Conservation (phyloP, 2,888 invertebrate species). For the Ditula angustiorana region DNA sequence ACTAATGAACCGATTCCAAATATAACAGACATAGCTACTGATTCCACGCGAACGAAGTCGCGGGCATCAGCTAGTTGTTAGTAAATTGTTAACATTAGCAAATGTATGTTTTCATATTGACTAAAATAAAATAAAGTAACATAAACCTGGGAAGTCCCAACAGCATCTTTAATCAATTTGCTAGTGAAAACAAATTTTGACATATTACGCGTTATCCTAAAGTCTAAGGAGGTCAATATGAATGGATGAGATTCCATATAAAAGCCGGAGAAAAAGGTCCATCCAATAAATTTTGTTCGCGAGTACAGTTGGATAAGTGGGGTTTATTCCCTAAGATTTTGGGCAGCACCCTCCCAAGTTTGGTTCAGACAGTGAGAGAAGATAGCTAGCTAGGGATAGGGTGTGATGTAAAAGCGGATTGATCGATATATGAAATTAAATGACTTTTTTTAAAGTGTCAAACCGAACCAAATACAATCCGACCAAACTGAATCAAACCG, state of each 20-base stretch:
- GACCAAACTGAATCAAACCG: no score
- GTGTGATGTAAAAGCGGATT: slow-evolving; percentile 6
- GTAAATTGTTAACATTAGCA: no score
- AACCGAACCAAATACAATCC: no score
- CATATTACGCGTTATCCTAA: slow-evolving; percentile 32
- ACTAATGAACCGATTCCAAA: no score
- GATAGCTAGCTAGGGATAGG: slow-evolving; percentile 42
- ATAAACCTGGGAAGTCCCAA: background rate
- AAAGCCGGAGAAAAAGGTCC: slow-evolving; percentile 68
- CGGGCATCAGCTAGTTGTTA: no score
- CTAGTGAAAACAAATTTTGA: slow-evolving; percentile 33
- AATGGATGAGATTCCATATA: slow-evolving; percentile 69
- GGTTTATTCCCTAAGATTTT: slow-evolving; percentile 77
- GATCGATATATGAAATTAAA: background rate
- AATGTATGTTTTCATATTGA: no score
- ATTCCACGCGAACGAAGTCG: no score
- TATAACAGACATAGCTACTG: no score
- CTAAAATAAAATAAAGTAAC: background rate
- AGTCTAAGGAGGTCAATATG: slow-evolving; percentile 58
- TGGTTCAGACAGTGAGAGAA: slow-evolving; percentile 54
- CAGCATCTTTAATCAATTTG: slow-evolving; percentile 11
- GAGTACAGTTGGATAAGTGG: slow-evolving; percentile 73
- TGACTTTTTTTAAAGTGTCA: no score
- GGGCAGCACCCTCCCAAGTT: slow-evolving; percentile 60
- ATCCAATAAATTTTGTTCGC: slow-evolving; percentile 73